phyloP scores from a whole-genome alignment of 2,888 invertebrate genomes.

The Aricia artaxerxes region DNA sequence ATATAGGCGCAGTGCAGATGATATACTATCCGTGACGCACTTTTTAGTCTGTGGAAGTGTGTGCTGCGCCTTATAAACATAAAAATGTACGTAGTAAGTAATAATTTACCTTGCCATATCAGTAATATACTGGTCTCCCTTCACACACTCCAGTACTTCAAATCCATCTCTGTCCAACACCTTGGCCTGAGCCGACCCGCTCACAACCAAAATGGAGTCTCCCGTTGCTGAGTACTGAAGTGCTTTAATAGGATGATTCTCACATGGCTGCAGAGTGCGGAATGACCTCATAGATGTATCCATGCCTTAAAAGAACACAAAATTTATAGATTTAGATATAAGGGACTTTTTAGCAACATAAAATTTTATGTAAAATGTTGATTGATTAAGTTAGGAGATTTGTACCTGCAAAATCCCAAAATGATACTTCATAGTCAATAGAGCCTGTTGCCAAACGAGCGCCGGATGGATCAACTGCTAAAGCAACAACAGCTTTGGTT shows the following conservation, averaged over 20 bases:
- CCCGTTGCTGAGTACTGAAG: slow-evolving; percentile 96
- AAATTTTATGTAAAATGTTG: neutral
- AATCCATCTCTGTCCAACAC: slow-evolving; percentile 97
- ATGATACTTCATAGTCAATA: slow-evolving; percentile 96
- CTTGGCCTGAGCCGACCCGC: slow-evolving; percentile 96
- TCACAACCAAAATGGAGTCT: slow-evolving; percentile 94
- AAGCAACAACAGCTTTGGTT: slow-evolving; percentile 91
- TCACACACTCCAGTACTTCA: slow-evolving; percentile 94
- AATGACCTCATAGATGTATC: slow-evolving; percentile 95
- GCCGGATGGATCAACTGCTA: slow-evolving; percentile 96
- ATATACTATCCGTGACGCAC: too few relatives aligned
- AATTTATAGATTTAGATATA: neutral
- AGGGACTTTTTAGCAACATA: neutral
- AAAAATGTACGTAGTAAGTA: neutral
- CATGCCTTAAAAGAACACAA: slow-evolving; percentile 85
- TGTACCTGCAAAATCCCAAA: slow-evolving; percentile 96
- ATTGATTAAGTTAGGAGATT: neutral
- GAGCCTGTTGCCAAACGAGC: slow-evolving; percentile 95
- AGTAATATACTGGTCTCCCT: slow-evolving; percentile 97
- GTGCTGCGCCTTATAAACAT: neutral
- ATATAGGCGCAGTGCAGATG: too few relatives aligned
- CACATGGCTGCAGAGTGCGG: slow-evolving; percentile 95
- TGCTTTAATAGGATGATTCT: slow-evolving; percentile 95
- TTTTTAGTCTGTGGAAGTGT: too few relatives aligned
- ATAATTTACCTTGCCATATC: slow-evolving; percentile 87